phyloP scores from a whole-genome alignment of 2,113 vertebrate genomes.

The Theristicus caerulescens region DNA sequence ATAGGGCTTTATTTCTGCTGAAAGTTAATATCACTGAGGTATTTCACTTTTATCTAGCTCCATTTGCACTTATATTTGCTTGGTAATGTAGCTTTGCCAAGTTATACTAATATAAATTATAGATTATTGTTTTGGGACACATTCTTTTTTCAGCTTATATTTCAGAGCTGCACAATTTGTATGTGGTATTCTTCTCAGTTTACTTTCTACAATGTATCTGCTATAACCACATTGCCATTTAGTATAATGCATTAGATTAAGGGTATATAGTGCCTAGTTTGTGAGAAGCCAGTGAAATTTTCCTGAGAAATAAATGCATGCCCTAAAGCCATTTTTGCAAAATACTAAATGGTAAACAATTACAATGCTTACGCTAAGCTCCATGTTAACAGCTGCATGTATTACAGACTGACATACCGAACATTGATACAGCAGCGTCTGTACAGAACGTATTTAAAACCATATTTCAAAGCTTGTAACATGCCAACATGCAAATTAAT shows the following conservation, averaged over 20 bases:
- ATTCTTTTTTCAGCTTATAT: not conserved
- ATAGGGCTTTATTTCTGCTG: constrained; percentile 12
- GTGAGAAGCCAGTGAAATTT: constrained; percentile 57
- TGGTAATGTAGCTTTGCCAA: constrained; percentile 9
- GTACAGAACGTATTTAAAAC: constrained; percentile 30
- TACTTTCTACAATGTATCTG: constrained; percentile 1
- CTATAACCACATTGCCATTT: constrained; percentile 20
- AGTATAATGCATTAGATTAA: constrained; percentile 13
- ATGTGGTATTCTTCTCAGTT: constrained; percentile 2
- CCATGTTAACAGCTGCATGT: constrained; percentile 53
- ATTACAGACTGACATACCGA: constrained; percentile 4
- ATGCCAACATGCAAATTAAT: constrained; percentile 71
- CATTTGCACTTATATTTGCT: not conserved
- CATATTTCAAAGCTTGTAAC: constrained; percentile 64
- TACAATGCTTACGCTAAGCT: constrained; percentile 58
- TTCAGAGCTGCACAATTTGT: constrained; percentile 12
- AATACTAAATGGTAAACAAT: constrained; percentile 70
- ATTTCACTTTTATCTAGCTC: constrained; percentile 11
- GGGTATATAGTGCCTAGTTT: not conserved
- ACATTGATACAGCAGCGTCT: not conserved
- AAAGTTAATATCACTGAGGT: not conserved
- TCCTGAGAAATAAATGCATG: constrained; percentile 55
- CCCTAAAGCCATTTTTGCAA: constrained; percentile 51
- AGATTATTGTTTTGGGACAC: not conserved
- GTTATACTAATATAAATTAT: constrained; percentile 28